These are phyloP conservation scores for Xanthia togata DNA, from an alignment of 2,888 invertebrate species.

Conservation along the genomic window DNA sequence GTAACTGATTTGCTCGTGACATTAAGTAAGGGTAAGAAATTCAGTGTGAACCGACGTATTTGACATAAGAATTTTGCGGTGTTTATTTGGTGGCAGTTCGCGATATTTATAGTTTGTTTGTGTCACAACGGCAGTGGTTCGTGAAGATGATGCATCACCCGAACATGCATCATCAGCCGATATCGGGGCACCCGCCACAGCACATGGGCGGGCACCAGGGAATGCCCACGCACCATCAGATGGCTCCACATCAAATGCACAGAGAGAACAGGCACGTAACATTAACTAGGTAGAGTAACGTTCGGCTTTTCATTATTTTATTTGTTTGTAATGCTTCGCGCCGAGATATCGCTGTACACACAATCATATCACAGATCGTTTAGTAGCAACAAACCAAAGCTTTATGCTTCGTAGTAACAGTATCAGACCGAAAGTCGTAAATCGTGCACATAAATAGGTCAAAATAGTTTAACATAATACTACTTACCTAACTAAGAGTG, in stretches of 20 bases:
- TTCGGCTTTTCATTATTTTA: slow-evolving; percentile 81
- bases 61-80: slow-evolving; percentile 75
- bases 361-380: slow-evolving; percentile 54
- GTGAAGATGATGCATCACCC: slow-evolving; percentile 90
- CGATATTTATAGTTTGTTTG: slow-evolving; percentile 82
- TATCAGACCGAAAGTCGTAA: slow-evolving; percentile 40
- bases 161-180: slow-evolving; percentile 90
- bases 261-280: slow-evolving; percentile 91
- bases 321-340: slow-evolving; percentile 72
- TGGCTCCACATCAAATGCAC: slow-evolving; percentile 92
- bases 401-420: slow-evolving; percentile 20
- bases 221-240: slow-evolving; percentile 91
- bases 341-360: slow-evolving; percentile 58
- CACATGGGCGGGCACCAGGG: slow-evolving; percentile 87
- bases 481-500: slow-evolving; percentile 8
- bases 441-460: slow-evolving; percentile 57
- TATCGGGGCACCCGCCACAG: slow-evolving; percentile 89
- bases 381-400: slow-evolving; percentile 37
- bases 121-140: slow-evolving; percentile 77
- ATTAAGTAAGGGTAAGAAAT: slow-evolving; percentile 81
- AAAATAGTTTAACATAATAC: slow-evolving; percentile 40
- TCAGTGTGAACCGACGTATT: slow-evolving; percentile 76
- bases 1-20: slow-evolving; percentile 73
- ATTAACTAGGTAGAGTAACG: slow-evolving; percentile 86
- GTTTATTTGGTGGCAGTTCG: slow-evolving; percentile 80